Percentiles rank a stretch among this genome's conserved stretches.
These are phyloP conservation scores for Lottia gigantea DNA, from an alignment of 2,888 invertebrate species.

Conservation along the genomic window DNA sequence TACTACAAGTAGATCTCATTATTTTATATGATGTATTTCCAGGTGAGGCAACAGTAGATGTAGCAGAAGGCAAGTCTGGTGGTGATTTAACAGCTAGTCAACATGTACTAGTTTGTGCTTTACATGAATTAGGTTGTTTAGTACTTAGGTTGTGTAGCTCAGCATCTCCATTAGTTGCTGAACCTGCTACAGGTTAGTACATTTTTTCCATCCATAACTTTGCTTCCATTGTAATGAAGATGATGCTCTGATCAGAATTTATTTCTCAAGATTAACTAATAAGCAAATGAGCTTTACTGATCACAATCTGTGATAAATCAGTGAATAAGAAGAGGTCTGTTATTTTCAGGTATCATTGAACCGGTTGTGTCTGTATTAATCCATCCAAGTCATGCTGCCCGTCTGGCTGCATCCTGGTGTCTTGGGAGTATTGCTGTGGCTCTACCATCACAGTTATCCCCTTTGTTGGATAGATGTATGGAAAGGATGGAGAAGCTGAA, in stretches of 20 bases:
- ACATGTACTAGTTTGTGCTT: constrained; percentile 78
- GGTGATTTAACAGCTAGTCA: constrained; percentile 59
- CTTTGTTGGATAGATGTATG: constrained; percentile 81
- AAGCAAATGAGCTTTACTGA: too few relatives aligned
- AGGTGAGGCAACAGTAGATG: constrained; percentile 58
- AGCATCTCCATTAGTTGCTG: constrained; percentile 88
- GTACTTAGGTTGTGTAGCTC: constrained; percentile 93
- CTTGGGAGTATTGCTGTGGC: constrained; percentile 91
- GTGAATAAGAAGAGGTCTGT: too few relatives aligned
- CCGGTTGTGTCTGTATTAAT: constrained; percentile 86
- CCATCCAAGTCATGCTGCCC: constrained; percentile 93
- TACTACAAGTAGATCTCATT: too few relatives aligned
- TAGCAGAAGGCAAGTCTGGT: constrained; percentile 48
- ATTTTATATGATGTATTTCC: constrained; percentile 11
- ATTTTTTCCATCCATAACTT: too few relatives aligned
- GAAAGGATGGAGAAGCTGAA: constrained; percentile 75
- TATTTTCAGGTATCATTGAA: constrained; percentile 76
- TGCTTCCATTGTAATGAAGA: too few relatives aligned
- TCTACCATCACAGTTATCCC: constrained; percentile 93
- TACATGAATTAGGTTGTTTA: constrained; percentile 92
- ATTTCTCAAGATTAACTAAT: too few relatives aligned
- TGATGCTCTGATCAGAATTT: too few relatives aligned
- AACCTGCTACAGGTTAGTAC: constrained; percentile 81
- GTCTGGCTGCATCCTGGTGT: constrained; percentile 95
- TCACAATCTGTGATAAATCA: too few relatives aligned